Percentiles rank a stretch among this genome's conserved stretches.
Evolutionary conservation across 2,797 vertebrate genomes (phyloP).

Genomic region (Ptychobarbus kaznakovi): DNA sequence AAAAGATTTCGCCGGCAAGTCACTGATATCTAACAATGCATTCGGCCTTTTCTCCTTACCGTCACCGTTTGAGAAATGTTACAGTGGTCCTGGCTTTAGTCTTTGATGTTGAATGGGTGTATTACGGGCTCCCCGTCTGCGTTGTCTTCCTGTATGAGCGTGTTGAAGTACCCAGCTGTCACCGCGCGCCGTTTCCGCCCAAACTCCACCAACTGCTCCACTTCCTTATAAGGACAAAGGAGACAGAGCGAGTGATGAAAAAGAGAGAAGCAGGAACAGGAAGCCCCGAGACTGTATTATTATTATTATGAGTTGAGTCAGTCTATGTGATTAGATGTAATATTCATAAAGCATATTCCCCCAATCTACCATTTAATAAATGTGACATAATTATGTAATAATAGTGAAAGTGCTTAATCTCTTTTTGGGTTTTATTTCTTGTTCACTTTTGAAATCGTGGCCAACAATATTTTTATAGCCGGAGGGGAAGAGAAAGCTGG

Average conservation of each 20-base stretch:
- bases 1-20: constrained; percentile 19
- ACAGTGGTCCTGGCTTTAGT: constrained; percentile 59
- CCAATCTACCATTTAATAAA: background rate
- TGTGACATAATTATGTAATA: background rate
- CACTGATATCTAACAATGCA: background rate
- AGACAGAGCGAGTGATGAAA: constrained; percentile 43
- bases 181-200: constrained; percentile 80
- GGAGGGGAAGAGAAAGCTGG: background rate
- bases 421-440: background rate
- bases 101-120: constrained; percentile 53
- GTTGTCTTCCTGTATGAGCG: constrained; percentile 76
- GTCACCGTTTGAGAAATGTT: constrained; percentile 66
- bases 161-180: constrained; percentile 75
- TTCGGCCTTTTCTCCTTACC: constrained; percentile 64
- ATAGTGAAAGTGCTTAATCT: background rate
- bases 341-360: background rate
- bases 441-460: background rate
- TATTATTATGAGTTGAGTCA: background rate
- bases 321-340: background rate
- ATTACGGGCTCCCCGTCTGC: constrained; percentile 55
- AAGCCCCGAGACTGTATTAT: background rate
- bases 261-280: constrained; percentile 47
- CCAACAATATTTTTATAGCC: background rate
- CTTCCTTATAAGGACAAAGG: constrained; percentile 61
- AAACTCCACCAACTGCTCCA: constrained; percentile 38